Evolutionary conservation across 2,113 vertebrate genomes (phyloP).

Genomic region (Bubo blakistoni): DNA sequence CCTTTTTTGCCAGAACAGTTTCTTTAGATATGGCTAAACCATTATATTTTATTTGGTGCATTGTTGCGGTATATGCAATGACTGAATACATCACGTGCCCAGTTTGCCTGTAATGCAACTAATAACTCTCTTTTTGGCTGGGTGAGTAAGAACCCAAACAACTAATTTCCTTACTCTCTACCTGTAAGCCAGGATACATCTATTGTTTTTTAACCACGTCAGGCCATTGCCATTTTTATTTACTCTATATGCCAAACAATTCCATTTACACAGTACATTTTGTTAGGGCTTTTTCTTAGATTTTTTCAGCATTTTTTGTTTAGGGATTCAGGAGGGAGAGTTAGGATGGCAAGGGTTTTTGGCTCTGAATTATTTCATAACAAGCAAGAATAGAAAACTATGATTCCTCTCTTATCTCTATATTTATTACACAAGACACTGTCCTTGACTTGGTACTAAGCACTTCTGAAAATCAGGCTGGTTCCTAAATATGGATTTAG

Average conservation of each 20-base stretch:
- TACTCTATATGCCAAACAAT: neutral
- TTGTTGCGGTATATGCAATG: neutral
- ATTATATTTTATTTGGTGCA: neutral
- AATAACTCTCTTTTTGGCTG: neutral
- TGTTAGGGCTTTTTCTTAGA: neutral
- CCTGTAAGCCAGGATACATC: neutral
- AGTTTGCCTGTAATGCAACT: neutral
- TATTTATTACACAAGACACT: neutral
- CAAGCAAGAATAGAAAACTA: neutral
- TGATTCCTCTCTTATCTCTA: neutral
- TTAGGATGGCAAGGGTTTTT: neutral
- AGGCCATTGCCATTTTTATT: neutral
- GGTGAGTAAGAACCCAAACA: neutral
- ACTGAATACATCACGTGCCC: neutral
- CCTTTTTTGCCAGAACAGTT: neutral
- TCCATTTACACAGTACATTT: neutral
- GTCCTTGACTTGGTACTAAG: neutral
- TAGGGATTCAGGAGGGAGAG: neutral
- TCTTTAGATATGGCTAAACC: neutral
- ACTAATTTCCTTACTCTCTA: neutral
- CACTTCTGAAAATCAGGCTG: neutral
- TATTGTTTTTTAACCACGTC: neutral
- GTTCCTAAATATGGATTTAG: neutral
- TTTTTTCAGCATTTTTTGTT: neutral
- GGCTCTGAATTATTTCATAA: neutral